Percentiles rank a stretch among this genome's conserved stretches.
These are phyloP conservation scores for Papilio machaon DNA, from an alignment of 1,140 invertebrate genomes.

Conservation along the genomic window DNA sequence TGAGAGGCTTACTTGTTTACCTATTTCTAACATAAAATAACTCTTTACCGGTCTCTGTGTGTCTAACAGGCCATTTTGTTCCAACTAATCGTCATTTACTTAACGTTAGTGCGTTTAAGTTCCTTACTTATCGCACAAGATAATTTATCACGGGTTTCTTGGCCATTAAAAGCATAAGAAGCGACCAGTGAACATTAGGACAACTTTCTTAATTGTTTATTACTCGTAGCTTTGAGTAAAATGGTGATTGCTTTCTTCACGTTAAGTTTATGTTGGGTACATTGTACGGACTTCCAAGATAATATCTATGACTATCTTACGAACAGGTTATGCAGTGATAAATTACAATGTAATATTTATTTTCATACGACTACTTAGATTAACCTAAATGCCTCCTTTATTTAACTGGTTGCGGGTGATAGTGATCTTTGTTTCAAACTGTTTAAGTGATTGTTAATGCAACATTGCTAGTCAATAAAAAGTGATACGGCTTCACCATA, in stretches of 20 bases:
- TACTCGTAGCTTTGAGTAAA: slow-evolving; percentile 1
- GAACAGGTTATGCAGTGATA: background rate
- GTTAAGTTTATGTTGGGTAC: background rate
- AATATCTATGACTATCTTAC: background rate
- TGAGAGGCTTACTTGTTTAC: background rate
- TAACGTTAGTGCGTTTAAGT: slow-evolving; percentile 15
- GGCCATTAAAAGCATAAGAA: slow-evolving; percentile 5
- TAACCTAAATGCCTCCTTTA: background rate
- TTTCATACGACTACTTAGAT: slow-evolving; percentile 1
- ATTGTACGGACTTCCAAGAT: background rate
- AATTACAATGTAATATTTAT: slow-evolving; percentile 5
- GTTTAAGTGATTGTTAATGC: background rate
- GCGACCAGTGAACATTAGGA: slow-evolving; percentile 6
- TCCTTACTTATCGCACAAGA: slow-evolving; percentile 9
- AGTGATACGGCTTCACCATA: background rate
- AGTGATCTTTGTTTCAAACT: background rate
- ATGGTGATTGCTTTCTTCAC: slow-evolving; percentile 1
- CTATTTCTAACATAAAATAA: slow-evolving; percentile 14
- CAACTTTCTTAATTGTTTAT: slow-evolving; percentile 27
- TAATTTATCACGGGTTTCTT: slow-evolving; percentile 23
- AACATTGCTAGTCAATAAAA: background rate
- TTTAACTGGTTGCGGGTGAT: background rate
- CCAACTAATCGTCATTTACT: slow-evolving; percentile 14
- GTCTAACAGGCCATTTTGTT: background rate
- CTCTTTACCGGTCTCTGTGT: background rate